Evolutionary conservation across 2,888 invertebrate species (phyloP).

Genomic region (Polydesmus complanatus): DNA sequence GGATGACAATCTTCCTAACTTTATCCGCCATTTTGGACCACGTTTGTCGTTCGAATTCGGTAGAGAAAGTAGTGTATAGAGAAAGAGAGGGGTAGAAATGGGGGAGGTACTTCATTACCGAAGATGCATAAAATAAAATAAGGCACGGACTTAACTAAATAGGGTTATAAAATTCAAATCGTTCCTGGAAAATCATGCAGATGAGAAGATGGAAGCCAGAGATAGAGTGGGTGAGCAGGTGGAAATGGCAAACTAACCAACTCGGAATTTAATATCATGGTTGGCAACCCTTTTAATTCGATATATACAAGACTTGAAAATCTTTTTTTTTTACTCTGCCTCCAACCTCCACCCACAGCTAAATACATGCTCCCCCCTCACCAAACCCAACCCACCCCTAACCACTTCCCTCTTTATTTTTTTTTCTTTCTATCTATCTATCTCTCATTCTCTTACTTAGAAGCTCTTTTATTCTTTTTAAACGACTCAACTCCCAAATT

Average conservation of each 20-base stretch:
- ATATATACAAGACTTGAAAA: background rate
- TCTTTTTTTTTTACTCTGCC: no score
- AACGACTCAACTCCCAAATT: background rate
- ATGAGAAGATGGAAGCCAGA: background rate
- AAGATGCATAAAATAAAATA: background rate
- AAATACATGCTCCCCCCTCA: no score
- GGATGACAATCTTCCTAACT: no score
- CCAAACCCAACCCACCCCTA: no score
- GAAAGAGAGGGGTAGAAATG: background rate
- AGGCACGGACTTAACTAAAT: background rate
- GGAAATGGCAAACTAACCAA: background rate
- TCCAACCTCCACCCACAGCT: no score
- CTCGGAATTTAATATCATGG: background rate
- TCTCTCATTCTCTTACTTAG: no score
- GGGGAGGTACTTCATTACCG: background rate
- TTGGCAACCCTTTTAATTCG: background rate
- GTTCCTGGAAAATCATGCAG: background rate
- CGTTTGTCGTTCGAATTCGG: no score
- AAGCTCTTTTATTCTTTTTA: no score
- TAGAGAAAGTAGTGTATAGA: no score
- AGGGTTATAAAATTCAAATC: background rate
- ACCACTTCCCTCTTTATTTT: no score
- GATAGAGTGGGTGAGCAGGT: background rate
- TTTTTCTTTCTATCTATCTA: no score
- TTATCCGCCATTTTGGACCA: no score